phyloP scores from a whole-genome alignment of 2,888 invertebrate species.

The Ceriagrion tenellum region DNA sequence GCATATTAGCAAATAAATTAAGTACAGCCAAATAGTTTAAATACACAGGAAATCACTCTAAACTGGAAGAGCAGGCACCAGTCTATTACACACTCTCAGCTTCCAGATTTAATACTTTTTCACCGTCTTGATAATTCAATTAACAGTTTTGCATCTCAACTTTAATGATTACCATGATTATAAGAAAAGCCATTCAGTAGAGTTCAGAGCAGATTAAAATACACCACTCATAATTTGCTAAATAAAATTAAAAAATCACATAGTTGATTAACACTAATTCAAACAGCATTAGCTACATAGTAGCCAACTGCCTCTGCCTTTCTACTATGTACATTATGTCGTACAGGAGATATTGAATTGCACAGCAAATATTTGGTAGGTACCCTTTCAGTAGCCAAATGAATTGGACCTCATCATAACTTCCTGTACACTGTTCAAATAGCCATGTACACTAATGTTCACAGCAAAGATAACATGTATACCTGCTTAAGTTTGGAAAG shows the following conservation, averaged over 20 bases:
- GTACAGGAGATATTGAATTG: constrained; percentile 44
- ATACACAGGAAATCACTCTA: not conserved
- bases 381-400: constrained; percentile 37
- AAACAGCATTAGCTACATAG: constrained; percentile 46
- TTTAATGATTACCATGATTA: not conserved
- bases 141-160: not conserved
- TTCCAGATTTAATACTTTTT: not conserved
- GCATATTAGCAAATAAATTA: not conserved
- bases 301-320: constrained; percentile 29
- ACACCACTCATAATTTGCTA: not conserved
- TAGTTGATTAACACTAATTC: not conserved
- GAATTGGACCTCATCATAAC: constrained; percentile 34
- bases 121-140: not conserved
- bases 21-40: not conserved
- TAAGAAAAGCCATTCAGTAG: not conserved
- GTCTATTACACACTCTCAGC: not conserved
- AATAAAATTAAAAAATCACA: not conserved
- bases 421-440: not conserved
- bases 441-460: not conserved
- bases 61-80: not conserved
- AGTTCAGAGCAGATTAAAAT: not conserved
- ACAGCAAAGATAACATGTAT: not conserved
- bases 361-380: constrained; percentile 59
- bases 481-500: not conserved
- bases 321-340: constrained; percentile 36